A percentile compares a stretch with the other conserved stretches of the same genome.
phyloP scores from a whole-genome alignment of 2,888 invertebrate genomes.

The Epistrophe grossulariae region DNA sequence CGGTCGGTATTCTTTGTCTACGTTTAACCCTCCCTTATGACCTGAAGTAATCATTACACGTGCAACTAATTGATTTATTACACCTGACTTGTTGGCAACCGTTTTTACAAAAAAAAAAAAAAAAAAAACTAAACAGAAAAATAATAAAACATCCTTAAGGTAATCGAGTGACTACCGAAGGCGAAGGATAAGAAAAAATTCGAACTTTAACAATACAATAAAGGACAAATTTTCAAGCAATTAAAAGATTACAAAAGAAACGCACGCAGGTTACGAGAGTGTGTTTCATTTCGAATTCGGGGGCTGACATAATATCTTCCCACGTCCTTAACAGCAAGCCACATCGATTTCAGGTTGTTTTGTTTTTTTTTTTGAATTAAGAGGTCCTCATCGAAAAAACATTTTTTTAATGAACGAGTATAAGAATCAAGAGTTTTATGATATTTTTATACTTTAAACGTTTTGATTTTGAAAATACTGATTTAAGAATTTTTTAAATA shows the following conservation, averaged over 20 bases:
- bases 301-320: conserved; percentile 49
- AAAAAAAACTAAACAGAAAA: no score
- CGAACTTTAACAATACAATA: conserved; percentile 42
- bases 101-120: background rate
- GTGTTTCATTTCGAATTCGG: conserved; percentile 19
- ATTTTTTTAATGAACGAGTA: background rate
- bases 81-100: conserved; percentile 61
- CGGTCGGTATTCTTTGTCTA: conserved; percentile 46
- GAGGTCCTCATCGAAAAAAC: conserved; percentile 31
- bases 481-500: no score
- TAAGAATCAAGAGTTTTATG: background rate
- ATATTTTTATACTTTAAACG: background rate
- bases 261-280: conserved; percentile 48
- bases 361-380: conserved; percentile 23
- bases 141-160: conserved; percentile 14
- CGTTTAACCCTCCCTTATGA: conserved; percentile 37
- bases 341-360: conserved; percentile 33
- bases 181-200: conserved; percentile 48
- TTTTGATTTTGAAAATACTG: no score
- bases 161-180: conserved; percentile 60
- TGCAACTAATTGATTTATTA: conserved; percentile 75
- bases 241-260: conserved; percentile 70
- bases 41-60: conserved; percentile 29
- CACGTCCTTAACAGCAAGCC: conserved; percentile 42
- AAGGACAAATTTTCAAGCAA: conserved; percentile 73